Conservation (phyloP, 2,797 vertebrate genomes). For the Micromesistius poutassou region DNA sequence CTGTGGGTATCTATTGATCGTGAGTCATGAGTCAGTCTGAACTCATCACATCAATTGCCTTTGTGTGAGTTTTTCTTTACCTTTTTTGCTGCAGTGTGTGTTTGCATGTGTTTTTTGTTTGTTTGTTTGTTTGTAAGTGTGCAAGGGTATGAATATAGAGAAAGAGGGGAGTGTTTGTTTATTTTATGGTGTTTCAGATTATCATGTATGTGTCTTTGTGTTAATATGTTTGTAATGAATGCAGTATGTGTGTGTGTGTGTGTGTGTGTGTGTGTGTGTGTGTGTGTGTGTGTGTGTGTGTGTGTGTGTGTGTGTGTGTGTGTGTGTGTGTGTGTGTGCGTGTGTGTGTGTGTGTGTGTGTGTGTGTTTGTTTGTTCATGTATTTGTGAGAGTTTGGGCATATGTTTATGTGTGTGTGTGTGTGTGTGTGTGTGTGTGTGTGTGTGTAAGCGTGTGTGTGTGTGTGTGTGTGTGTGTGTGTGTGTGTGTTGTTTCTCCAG, state of each 20-base stretch:
- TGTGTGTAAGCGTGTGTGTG: background rate
- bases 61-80: background rate
- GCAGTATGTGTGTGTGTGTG: background rate
- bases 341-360: background rate
- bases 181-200: background rate
- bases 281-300: background rate
- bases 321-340: background rate
- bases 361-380: background rate
- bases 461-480: background rate
- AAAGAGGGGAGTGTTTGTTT: background rate
- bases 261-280: background rate
- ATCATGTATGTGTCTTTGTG: background rate
- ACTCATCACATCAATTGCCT: background rate
- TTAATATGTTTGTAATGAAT: background rate
- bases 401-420: background rate
- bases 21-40: background rate
- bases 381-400: background rate
- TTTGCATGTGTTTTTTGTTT: background rate
- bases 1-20: background rate
- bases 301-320: background rate
- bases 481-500: background rate
- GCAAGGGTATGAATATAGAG: background rate
- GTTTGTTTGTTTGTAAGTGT: background rate
- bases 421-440: background rate
- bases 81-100: background rate